phyloP scores from a whole-genome alignment of 2,113 vertebrate species.

The Bettongia penicillata region DNA sequence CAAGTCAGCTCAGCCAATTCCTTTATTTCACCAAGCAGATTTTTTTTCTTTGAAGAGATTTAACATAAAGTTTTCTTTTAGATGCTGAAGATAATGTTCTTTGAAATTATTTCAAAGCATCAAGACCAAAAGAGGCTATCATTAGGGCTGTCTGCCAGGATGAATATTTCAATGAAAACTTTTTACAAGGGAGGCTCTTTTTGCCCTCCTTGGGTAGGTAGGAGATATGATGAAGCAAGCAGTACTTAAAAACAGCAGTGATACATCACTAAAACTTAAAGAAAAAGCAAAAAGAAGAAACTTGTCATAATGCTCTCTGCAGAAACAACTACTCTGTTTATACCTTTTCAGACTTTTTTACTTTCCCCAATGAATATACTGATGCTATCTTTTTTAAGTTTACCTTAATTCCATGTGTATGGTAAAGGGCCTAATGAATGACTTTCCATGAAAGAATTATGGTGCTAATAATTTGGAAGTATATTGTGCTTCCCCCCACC shows the following conservation, averaged over 20 bases:
- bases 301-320: background rate
- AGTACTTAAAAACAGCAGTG: background rate
- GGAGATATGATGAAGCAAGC: background rate
- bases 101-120: background rate
- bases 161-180: background rate
- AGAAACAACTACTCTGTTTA: background rate
- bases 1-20: background rate
- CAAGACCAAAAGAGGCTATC: background rate
- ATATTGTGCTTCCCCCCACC: fast-evolving
- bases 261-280: background rate
- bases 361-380: background rate
- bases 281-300: background rate
- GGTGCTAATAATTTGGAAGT: background rate
- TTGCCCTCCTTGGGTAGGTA: background rate
- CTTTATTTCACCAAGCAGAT: background rate
- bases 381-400: background rate
- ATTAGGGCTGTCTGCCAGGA: background rate
- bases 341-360: background rate
- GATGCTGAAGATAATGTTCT: background rate
- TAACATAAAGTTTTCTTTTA: background rate
- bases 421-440: background rate
- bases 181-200: background rate
- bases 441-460: background rate
- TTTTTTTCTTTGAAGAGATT: background rate
- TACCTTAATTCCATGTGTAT: background rate